phyloP scores from a whole-genome alignment of 2,113 vertebrate species.

The Elaphurus davidianus region DNA sequence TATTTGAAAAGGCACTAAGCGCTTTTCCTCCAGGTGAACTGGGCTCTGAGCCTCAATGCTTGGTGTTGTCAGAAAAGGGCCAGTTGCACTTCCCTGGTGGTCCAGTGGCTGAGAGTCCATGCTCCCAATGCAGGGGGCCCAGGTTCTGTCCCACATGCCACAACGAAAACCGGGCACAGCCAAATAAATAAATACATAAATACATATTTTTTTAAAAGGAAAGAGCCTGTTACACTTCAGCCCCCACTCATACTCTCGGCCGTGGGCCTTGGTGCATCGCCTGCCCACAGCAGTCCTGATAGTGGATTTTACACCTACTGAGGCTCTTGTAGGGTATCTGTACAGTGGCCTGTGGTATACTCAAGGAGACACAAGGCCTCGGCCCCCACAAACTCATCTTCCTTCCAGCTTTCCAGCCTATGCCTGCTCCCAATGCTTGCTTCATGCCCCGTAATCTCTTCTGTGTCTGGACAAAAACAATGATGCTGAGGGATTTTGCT shows the following conservation, averaged over 20 bases:
- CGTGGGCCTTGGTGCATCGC: accelerated
- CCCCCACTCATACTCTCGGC: neutral
- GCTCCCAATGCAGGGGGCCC: neutral
- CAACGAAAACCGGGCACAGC: neutral
- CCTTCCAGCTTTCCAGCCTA: neutral
- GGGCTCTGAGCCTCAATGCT: neutral
- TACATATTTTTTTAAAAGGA: neutral
- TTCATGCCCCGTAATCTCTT: neutral
- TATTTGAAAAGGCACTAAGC: neutral
- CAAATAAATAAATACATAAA: neutral
- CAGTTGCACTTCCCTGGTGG: neutral
- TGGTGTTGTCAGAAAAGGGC: too few species aligned
- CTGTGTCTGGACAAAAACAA: neutral
- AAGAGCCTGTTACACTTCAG: neutral
- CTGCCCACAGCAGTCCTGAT: too few species aligned
- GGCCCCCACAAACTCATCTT: neutral
- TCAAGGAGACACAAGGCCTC: neutral
- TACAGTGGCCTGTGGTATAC: neutral
- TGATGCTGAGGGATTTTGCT: neutral
- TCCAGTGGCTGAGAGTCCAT: neutral
- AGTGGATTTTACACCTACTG: too few species aligned
- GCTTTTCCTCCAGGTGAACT: neutral
- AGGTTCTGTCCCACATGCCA: neutral
- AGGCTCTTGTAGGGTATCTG: neutral
- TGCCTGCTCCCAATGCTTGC: neutral